Evolutionary conservation across 2,888 invertebrate genomes (phyloP).

Genomic region (Diploptera punctata): DNA sequence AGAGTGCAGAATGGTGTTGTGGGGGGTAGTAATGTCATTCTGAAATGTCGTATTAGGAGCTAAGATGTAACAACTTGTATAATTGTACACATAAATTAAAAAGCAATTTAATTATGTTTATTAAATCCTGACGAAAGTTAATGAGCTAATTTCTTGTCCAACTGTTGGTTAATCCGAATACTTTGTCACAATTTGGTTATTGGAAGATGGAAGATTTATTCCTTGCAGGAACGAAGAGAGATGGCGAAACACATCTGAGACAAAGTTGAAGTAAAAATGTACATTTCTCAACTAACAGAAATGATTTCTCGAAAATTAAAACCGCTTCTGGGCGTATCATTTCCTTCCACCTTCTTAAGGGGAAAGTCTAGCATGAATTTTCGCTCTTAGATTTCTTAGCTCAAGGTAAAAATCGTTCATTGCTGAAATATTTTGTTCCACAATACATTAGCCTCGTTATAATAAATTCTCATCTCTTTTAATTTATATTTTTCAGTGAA

Average conservation of each 20-base stretch:
- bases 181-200: not conserved
- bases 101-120: not conserved
- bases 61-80: not conserved
- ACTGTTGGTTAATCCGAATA: not conserved
- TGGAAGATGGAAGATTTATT: constrained; percentile 5
- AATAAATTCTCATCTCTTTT: no score
- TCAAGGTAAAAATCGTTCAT: no score
- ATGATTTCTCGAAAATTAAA: constrained; percentile 57
- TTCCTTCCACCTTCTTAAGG: not conserved
- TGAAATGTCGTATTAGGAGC: not conserved
- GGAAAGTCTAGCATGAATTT: no score
- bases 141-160: not conserved
- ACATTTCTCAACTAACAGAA: constrained; percentile 11
- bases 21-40: no score
- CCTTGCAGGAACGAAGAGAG: not conserved
- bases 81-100: constrained; percentile 20
- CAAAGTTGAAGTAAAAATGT: constrained; percentile 28
- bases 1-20: no score
- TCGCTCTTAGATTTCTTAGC: no score
- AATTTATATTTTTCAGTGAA: no score
- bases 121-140: constrained; percentile 11
- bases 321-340: constrained; percentile 51
- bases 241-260: constrained; percentile 1
- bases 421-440: no score
- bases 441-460: no score